A percentile compares a stretch with the other conserved stretches of the same genome.
These are phyloP conservation scores for Montipora capitata DNA, from an alignment of 92 coral and sea anemone species.

Conservation along the genomic window DNA sequence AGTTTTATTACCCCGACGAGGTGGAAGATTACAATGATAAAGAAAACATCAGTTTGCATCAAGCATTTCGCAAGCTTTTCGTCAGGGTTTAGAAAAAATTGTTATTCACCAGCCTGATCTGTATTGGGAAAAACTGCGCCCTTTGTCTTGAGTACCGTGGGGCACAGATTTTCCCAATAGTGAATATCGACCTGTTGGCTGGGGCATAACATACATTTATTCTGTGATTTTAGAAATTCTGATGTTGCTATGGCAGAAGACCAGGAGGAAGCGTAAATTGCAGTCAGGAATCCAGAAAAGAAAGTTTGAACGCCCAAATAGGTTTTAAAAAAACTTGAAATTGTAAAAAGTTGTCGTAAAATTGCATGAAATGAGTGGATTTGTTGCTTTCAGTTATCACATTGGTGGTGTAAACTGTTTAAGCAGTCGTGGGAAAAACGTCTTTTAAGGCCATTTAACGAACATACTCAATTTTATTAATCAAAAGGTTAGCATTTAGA, in stretches of 20 bases:
- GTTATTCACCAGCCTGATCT: too few relatives aligned
- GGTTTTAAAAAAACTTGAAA: background rate
- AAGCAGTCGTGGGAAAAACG: background rate
- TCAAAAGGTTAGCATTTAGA: too few relatives aligned
- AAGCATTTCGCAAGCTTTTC: too few relatives aligned
- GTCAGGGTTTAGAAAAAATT: too few relatives aligned
- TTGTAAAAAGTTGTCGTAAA: conserved; percentile 1
- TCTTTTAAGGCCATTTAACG: background rate
- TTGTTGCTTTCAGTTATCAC: conserved; percentile 10
- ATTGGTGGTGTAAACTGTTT: background rate
- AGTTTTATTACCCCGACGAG: too few relatives aligned
- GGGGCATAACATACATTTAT: background rate
- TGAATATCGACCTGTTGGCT: too few relatives aligned
- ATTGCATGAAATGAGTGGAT: background rate
- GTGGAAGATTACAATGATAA: too few relatives aligned
- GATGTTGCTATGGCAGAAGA: conserved; percentile 94
- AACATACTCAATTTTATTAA: background rate
- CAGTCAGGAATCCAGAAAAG: background rate
- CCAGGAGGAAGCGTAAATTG: conserved; percentile 54
- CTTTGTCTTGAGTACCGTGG: too few relatives aligned
- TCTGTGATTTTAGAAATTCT: conserved; percentile 64
- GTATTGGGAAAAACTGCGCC: too few relatives aligned
- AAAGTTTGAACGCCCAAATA: background rate
- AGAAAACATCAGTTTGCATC: too few relatives aligned
- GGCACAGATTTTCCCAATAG: too few relatives aligned